Evolutionary conservation across 2,888 invertebrate species (phyloP).

Genomic region (Gortyna flavago): DNA sequence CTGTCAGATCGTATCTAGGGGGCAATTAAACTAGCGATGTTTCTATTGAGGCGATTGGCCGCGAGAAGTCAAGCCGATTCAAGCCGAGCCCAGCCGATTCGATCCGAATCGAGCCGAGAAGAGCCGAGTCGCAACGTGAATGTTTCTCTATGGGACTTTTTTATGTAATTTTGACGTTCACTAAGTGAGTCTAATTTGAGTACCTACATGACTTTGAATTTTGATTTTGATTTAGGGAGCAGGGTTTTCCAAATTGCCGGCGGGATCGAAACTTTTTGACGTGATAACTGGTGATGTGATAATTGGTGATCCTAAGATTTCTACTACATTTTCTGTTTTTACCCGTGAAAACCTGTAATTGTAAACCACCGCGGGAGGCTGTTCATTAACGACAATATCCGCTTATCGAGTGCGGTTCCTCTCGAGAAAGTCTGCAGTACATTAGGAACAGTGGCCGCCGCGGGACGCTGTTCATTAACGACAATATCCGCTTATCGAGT

Average conservation of each 20-base stretch:
- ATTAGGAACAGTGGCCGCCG: too few species aligned
- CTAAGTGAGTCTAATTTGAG: neutral
- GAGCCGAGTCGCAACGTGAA: neutral
- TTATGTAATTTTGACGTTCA: neutral
- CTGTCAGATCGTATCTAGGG: constrained; percentile 56
- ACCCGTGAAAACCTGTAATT: too few species aligned
- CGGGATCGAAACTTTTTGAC: neutral
- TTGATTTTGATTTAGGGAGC: neutral
- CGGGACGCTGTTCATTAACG: too few species aligned
- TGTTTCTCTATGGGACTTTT: neutral
- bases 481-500: too few species aligned
- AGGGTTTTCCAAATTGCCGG: neutral
- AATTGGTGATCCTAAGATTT: too few species aligned
- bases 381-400: too few species aligned
- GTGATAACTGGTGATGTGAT: too few species aligned
- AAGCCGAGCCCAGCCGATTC: neutral
- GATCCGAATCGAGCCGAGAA: neutral
- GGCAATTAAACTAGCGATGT: constrained; percentile 53
- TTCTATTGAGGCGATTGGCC: constrained; percentile 37
- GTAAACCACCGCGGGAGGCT: too few species aligned
- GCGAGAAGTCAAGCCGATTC: neutral
- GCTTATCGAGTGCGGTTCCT: too few species aligned
- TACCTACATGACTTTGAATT: neutral
- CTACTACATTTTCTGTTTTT: too few species aligned
- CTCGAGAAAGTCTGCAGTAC: too few species aligned